These are phyloP conservation scores for Cryptotis parvus DNA, from an alignment of 2,113 vertebrate species.

Conservation along the genomic window DNA sequence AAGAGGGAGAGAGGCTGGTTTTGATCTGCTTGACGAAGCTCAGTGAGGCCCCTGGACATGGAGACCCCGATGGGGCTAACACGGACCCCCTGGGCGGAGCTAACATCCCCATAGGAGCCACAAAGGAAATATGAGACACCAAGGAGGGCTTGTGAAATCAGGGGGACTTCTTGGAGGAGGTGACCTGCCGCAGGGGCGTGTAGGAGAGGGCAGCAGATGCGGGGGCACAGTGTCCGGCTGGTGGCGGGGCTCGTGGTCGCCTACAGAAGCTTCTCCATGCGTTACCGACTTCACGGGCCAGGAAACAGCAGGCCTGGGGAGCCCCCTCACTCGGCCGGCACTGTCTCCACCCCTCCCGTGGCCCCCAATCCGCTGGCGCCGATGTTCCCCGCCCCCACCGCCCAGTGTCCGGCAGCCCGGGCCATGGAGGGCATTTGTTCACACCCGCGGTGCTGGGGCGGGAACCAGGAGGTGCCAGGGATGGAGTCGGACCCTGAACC, in stretches of 20 bases:
- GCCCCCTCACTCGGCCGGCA: not conserved
- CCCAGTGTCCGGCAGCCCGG: too few relatives aligned
- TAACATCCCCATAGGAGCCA: not conserved
- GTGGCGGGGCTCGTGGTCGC: constrained; percentile 24
- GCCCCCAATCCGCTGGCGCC: not conserved
- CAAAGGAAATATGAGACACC: not conserved
- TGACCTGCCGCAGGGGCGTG: not conserved
- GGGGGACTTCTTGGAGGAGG: not conserved
- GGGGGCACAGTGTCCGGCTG: not conserved
- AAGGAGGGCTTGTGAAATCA: not conserved
- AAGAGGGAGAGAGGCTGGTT: constrained; percentile 72
- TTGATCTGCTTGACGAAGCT: constrained; percentile 94
- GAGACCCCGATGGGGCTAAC: constrained; percentile 92
- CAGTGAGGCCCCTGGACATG: constrained; percentile 96
- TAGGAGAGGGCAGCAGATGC: fast-evolving
- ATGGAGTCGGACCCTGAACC: too few relatives aligned
- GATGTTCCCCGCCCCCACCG: too few relatives aligned
- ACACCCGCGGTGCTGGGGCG: too few relatives aligned
- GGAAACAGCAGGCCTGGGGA: not conserved
- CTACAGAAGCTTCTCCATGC: too few relatives aligned
- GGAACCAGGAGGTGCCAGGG: too few relatives aligned
- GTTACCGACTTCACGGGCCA: too few relatives aligned
- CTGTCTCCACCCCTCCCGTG: too few relatives aligned
- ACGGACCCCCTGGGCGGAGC: constrained; percentile 73
- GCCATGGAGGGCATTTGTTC: too few relatives aligned